Conservation (phyloP, 2,888 invertebrate genomes). For the Helicoverpa assulta region DNA sequence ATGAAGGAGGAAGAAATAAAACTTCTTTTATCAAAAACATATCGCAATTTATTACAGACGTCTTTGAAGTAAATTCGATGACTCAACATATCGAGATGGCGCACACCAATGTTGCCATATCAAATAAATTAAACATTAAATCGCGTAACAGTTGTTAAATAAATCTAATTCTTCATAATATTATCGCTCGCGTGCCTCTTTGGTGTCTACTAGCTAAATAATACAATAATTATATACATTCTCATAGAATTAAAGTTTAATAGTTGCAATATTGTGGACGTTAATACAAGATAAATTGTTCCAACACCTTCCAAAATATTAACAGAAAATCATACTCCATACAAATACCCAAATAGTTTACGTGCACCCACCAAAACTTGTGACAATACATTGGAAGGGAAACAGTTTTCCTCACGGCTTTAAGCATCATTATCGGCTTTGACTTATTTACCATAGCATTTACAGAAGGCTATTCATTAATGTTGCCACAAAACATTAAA, state of each 20-base stretch:
- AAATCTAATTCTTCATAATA: slow-evolving; percentile 77
- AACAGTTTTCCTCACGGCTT: slow-evolving; percentile 16
- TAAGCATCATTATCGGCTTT: slow-evolving; percentile 10
- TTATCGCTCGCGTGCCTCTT: slow-evolving; percentile 84
- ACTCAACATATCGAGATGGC: slow-evolving; percentile 68
- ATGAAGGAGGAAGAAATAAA: slow-evolving; percentile 67
- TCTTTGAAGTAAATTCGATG: slow-evolving; percentile 79
- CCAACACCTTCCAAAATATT: slow-evolving; percentile 26
- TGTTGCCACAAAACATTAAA: slow-evolving; percentile 28
- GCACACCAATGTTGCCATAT: slow-evolving; percentile 65
- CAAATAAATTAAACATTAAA: slow-evolving; percentile 88
- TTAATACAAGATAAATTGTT: slow-evolving; percentile 48
- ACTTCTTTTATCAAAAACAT: slow-evolving; percentile 72
- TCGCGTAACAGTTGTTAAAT: slow-evolving; percentile 86
- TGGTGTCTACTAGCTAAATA: slow-evolving; percentile 89
- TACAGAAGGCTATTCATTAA: background rate
- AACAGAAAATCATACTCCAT: slow-evolving; percentile 3
- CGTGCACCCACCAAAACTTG: slow-evolving; percentile 8
- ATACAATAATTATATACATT: slow-evolving; percentile 67
- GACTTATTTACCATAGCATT: slow-evolving; percentile 11
- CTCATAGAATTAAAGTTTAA: slow-evolving; percentile 68
- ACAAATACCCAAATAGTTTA: slow-evolving; percentile 10
- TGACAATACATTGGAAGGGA: slow-evolving; percentile 36
- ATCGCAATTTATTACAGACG: slow-evolving; percentile 82
- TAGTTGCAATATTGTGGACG: slow-evolving; percentile 59